Percentiles rank a stretch among this genome's conserved stretches.
These are phyloP conservation scores for Diloba caeruleocephala DNA, from an alignment of 2,888 invertebrate genomes.

Conservation along the genomic window DNA sequence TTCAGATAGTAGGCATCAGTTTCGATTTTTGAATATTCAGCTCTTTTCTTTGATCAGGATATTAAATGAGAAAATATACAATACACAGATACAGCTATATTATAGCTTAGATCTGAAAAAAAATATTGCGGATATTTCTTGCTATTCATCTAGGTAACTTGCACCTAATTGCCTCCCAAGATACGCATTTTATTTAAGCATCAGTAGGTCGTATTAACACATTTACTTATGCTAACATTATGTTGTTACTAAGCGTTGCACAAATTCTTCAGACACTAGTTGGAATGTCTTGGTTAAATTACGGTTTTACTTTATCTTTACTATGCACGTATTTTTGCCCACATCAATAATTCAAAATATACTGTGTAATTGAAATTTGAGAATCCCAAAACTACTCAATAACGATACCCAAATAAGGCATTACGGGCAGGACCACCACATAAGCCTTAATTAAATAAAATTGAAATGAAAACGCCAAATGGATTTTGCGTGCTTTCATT, in stretches of 20 bases:
- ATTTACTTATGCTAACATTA: constrained; percentile 48
- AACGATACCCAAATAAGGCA: constrained; percentile 67
- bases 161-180: constrained; percentile 37
- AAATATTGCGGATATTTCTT: constrained; percentile 6
- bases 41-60: no score
- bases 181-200: constrained; percentile 46
- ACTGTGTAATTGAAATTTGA: constrained; percentile 56
- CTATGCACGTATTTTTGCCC: constrained; percentile 29
- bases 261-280: constrained; percentile 45
- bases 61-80: no score
- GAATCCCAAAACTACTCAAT: constrained; percentile 58
- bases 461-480: constrained; percentile 88
- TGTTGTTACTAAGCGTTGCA: constrained; percentile 45
- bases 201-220: constrained; percentile 48
- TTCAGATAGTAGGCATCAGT: no score
- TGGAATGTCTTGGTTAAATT: constrained; percentile 16
- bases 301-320: no score
- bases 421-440: constrained; percentile 66
- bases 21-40: no score
- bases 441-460: constrained; percentile 89
- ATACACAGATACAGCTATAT: no score
- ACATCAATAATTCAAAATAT: constrained; percentile 48
- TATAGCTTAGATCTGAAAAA: constrained; percentile 2
- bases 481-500: constrained; percentile 88
- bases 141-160: constrained; percentile 29